phyloP scores from a whole-genome alignment of 2,113 vertebrate genomes.

The Mustela lutreola region DNA sequence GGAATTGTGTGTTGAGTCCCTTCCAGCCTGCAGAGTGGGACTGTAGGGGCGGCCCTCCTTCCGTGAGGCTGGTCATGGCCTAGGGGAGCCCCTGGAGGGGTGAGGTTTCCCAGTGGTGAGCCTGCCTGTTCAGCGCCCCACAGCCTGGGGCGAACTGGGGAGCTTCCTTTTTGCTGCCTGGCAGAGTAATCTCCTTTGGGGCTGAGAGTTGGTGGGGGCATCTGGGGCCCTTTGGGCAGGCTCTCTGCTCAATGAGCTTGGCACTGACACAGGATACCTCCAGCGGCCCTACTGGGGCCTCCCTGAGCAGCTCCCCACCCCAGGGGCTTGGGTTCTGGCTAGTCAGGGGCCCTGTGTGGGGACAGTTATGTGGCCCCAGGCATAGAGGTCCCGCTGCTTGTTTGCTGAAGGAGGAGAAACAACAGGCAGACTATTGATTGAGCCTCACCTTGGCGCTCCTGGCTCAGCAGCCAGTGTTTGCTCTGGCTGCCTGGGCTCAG shows the following conservation, averaged over 20 bases:
- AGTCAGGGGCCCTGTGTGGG: constrained; percentile 4
- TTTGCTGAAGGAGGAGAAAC: constrained; percentile 81
- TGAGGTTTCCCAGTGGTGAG: not conserved
- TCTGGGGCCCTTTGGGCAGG: not conserved
- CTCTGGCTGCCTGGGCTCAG: constrained; percentile 58
- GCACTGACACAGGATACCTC: not conserved
- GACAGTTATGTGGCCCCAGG: constrained; percentile 77
- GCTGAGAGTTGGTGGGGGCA: not conserved
- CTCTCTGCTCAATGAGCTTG: not conserved
- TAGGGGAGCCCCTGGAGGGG: not conserved
- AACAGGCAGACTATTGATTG: constrained; percentile 77
- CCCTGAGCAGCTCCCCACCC: not conserved
- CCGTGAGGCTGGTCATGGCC: not conserved
- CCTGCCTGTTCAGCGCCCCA: too few relatives aligned
- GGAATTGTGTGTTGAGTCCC: constrained; percentile 56
- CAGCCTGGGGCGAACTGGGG: not conserved
- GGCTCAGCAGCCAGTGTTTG: constrained; percentile 73
- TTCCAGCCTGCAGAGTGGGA: not conserved
- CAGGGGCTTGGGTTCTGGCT: constrained; percentile 54
- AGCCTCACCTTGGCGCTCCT: constrained; percentile 77
- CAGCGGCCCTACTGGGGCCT: not conserved
- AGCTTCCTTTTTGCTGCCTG: not conserved
- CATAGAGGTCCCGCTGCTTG: constrained; percentile 71
- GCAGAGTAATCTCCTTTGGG: not conserved
- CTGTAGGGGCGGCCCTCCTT: not conserved